These are phyloP conservation scores for Gymnothorax reevesii DNA, from an alignment of 2,797 vertebrate genomes.

Conservation along the genomic window DNA sequence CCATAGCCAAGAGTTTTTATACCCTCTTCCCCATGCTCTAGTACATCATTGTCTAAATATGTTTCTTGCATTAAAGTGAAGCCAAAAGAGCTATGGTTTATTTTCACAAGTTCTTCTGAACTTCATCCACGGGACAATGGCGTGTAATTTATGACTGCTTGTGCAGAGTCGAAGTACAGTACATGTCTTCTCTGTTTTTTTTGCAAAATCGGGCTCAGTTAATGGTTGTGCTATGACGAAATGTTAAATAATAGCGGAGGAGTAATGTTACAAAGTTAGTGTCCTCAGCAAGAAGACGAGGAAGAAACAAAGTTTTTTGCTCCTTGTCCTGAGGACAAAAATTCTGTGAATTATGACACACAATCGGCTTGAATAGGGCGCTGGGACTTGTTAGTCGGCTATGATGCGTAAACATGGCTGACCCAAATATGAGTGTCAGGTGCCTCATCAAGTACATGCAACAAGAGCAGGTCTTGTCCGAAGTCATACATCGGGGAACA, in stretches of 20 bases:
- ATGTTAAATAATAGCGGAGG: too few species aligned
- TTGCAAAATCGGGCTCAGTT: too few species aligned
- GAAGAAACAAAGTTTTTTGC: too few species aligned
- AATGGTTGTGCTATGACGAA: too few species aligned
- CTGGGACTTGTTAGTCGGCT: conserved; percentile 28
- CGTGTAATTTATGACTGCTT: too few species aligned
- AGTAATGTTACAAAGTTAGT: too few species aligned
- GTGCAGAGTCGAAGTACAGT: too few species aligned
- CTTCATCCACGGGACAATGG: too few species aligned
- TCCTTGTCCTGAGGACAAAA: too few species aligned
- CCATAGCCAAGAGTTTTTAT: conserved; percentile 3
- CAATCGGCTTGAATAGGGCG: neutral
- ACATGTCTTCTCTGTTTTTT: too few species aligned
- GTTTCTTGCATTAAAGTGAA: conserved; percentile 48
- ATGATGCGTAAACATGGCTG: conserved; percentile 35
- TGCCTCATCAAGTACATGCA: conserved; percentile 50
- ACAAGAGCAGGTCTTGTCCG: conserved; percentile 33
- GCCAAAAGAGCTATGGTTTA: conserved; percentile 20
- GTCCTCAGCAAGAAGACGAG: too few species aligned
- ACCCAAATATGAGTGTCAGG: conserved; percentile 39
- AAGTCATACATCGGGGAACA: conserved; percentile 24
- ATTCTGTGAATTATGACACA: too few species aligned
- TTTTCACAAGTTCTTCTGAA: conserved; percentile 6
- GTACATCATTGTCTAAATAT: conserved; percentile 31
- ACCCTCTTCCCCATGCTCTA: neutral